These are phyloP conservation scores for Coregonus ussuriensis DNA, from an alignment of 2,797 vertebrate genomes.

Conservation along the genomic window DNA sequence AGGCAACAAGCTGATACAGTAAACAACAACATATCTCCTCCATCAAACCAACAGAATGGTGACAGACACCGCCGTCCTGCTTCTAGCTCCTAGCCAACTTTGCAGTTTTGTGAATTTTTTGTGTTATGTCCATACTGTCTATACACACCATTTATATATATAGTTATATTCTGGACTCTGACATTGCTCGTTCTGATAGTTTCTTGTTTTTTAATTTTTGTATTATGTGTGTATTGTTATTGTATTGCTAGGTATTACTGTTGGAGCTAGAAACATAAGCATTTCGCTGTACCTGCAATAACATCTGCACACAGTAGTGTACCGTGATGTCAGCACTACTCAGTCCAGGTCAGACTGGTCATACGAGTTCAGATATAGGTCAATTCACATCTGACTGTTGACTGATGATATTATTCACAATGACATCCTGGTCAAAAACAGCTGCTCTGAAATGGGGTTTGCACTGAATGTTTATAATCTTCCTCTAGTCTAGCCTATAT, in stretches of 20 bases:
- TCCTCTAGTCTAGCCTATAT: background rate
- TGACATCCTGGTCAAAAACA: background rate
- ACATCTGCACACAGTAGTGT: background rate
- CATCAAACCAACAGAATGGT: background rate
- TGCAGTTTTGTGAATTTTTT: no score
- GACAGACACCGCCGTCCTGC: background rate
- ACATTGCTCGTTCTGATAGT: no score
- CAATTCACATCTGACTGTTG: slow-evolving; percentile 32
- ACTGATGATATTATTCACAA: slow-evolving; percentile 10
- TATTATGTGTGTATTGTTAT: no score
- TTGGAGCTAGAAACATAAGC: no score
- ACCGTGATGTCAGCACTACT: slow-evolving; percentile 31
- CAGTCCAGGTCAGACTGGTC: slow-evolving; percentile 26
- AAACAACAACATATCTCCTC: background rate
- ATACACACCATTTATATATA: no score
- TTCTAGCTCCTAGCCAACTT: no score
- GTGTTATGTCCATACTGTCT: no score
- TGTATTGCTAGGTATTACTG: no score
- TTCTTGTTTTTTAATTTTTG: no score
- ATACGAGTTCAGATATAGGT: slow-evolving; percentile 44
- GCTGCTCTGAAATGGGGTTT: background rate
- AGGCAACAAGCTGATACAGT: background rate
- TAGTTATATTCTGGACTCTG: no score
- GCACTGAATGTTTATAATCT: background rate
- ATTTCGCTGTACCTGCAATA: no score